phyloP scores from a whole-genome alignment of 1,140 invertebrate species.

The Drosophila gunungcola region DNA sequence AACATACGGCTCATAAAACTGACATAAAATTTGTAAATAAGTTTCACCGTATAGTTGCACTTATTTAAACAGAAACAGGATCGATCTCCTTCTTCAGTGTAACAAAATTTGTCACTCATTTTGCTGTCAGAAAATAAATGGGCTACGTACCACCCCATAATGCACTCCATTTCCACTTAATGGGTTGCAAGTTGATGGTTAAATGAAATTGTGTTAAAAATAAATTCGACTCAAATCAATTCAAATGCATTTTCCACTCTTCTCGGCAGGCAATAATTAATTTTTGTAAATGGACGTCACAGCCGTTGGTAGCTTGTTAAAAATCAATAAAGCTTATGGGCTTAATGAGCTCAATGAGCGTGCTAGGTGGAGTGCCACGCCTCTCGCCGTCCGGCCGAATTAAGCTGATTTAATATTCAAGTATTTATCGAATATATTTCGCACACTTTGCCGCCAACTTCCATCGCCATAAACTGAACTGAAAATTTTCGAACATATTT shows the following conservation, averaged over 20 bases:
- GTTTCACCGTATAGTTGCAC: too few species aligned
- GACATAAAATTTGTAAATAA: too few species aligned
- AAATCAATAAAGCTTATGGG: conserved; percentile 71
- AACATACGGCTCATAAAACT: too few species aligned
- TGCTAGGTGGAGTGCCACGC: conserved; percentile 7
- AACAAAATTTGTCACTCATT: not conserved
- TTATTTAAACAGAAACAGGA: too few species aligned
- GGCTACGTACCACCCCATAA: not conserved
- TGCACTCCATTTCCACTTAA: conserved; percentile 27
- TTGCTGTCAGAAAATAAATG: conserved; percentile 3
- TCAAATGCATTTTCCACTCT: conserved; percentile 44
- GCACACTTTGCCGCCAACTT: conserved; percentile 31
- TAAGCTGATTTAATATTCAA: conserved; percentile 59
- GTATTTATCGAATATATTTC: conserved; percentile 46
- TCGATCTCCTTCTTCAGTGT: not conserved
- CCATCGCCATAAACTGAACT: conserved; percentile 35
- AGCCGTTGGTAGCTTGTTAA: conserved; percentile 50
- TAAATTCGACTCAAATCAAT: conserved; percentile 55
- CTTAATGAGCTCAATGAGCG: conserved; percentile 62
- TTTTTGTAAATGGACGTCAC: conserved; percentile 52
- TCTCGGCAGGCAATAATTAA: conserved; percentile 49
- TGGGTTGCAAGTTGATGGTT: conserved; percentile 12
- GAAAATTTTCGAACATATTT: conserved; percentile 41
- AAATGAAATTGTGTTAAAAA: conserved; percentile 29
- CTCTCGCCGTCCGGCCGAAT: conserved; percentile 10